These are phyloP conservation scores for Mustela nigripes DNA, from an alignment of 2,113 vertebrate species.

Conservation along the genomic window DNA sequence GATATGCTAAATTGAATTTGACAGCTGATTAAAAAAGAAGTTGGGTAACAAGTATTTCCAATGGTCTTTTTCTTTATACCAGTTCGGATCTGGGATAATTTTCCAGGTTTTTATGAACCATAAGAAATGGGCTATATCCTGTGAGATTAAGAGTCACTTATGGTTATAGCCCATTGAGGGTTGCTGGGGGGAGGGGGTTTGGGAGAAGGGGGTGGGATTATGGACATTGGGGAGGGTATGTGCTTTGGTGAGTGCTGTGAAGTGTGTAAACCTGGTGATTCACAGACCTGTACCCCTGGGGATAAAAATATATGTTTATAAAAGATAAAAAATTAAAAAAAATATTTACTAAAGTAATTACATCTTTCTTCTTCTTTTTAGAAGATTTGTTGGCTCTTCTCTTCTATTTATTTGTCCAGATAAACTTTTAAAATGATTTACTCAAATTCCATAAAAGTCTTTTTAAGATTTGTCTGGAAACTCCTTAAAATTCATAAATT, in stretches of 20 bases:
- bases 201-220: no score
- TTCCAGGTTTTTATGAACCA: not conserved
- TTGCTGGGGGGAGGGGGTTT: no score
- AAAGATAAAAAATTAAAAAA: not conserved
- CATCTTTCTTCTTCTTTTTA: not conserved
- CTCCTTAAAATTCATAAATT: slow-evolving; percentile 45
- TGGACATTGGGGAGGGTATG: no score
- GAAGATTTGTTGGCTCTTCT: not conserved
- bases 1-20: not conserved
- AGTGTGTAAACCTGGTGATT: no score
- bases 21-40: not conserved
- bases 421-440: slow-evolving; percentile 29
- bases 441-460: not conserved
- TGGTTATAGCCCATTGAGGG: no score
- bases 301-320: no score
- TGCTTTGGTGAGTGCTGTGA: no score
- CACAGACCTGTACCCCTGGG: no score
- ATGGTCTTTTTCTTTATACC: not conserved
- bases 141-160: no score
- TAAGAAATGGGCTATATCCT: not conserved
- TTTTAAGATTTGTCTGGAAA: not conserved
- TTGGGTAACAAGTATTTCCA: not conserved
- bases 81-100: not conserved
- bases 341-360: slow-evolving; percentile 54
- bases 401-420: slow-evolving; percentile 41